Percentiles rank a stretch among this genome's conserved stretches.
Conservation (phyloP, 92 coral and sea anemone genomes). For the Epizoanthus fatuus region DNA sequence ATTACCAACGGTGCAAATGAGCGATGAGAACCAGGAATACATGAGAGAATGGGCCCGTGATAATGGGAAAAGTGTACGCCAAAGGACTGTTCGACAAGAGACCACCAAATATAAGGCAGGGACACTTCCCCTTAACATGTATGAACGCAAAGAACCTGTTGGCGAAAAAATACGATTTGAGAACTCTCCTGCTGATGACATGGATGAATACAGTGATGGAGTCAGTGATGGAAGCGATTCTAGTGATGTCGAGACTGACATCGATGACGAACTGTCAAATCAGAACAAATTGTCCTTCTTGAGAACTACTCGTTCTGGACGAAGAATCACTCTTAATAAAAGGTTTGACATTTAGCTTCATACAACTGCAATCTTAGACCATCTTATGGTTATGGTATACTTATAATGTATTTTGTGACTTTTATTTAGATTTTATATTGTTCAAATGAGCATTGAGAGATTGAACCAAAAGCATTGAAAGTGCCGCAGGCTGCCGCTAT, state of each 20-base stretch:
- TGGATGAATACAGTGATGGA: constrained; percentile 38
- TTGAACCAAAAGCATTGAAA: too few species aligned
- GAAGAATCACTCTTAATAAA: constrained; percentile 26
- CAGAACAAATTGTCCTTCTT: constrained; percentile 19
- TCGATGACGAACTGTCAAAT: neutral
- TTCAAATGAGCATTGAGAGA: too few species aligned
- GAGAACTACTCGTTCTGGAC: constrained; percentile 47
- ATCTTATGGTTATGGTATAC: too few species aligned
- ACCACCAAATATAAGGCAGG: constrained; percentile 67
- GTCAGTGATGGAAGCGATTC: constrained; percentile 14
- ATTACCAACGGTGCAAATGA: constrained; percentile 43
- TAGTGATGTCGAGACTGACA: constrained; percentile 29
- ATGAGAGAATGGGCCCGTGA: constrained; percentile 63
- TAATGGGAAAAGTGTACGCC: constrained; percentile 43
- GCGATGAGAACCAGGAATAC: constrained; percentile 40
- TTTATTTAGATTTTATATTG: too few species aligned
- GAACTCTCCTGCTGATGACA: constrained; percentile 17
- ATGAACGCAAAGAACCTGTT: constrained; percentile 14
- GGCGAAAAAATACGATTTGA: constrained; percentile 29
- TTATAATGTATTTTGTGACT: too few species aligned
- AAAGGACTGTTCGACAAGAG: constrained; percentile 63
- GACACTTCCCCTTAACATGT: constrained; percentile 62
- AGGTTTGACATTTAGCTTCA: constrained; percentile 11
- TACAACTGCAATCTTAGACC: too few species aligned
- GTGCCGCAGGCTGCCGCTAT: too few species aligned